Evolutionary conservation across 2,888 invertebrate genomes (phyloP).

Genomic region (Melieria picta): DNA sequence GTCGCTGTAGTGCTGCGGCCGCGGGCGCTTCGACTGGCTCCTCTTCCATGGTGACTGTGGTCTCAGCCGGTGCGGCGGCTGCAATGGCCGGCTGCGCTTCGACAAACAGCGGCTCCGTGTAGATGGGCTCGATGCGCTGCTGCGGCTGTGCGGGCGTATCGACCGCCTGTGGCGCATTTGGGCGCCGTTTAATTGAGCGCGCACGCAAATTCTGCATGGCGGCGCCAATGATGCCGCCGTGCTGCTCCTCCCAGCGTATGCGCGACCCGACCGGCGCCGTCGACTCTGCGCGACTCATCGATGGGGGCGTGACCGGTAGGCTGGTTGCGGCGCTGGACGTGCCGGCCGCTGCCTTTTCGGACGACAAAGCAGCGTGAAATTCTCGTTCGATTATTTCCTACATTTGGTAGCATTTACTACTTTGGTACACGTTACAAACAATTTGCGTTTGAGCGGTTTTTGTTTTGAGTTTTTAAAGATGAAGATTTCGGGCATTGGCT

Average conservation of each 20-base stretch:
- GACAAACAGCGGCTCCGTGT: slow-evolving; percentile 31
- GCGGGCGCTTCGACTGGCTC: slow-evolving; percentile 21
- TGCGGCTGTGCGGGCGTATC: slow-evolving; percentile 4
- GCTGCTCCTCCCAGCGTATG: slow-evolving; percentile 56
- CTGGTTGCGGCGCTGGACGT: slow-evolving; percentile 45
- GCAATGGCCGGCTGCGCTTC: not conserved
- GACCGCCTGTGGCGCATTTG: slow-evolving; percentile 35
- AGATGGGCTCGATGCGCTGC: slow-evolving; percentile 36
- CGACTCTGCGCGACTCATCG: slow-evolving; percentile 39
- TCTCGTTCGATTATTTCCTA: slow-evolving; percentile 66
- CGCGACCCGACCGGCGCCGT: slow-evolving; percentile 36
- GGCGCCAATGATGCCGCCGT: slow-evolving; percentile 58
- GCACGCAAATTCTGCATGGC: slow-evolving; percentile 58
- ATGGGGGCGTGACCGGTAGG: slow-evolving; percentile 39
- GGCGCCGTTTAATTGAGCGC: slow-evolving; percentile 56
- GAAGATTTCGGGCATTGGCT: too few species aligned
- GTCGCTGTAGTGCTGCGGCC: slow-evolving; percentile 22
- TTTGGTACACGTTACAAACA: slow-evolving; percentile 46
- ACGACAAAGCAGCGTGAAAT: slow-evolving; percentile 65
- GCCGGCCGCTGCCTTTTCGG: slow-evolving; percentile 62
- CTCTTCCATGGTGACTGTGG: slow-evolving; percentile 46
- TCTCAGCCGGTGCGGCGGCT: not conserved
- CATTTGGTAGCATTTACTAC: slow-evolving; percentile 49
- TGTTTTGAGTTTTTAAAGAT: too few species aligned
- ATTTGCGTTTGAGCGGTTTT: slow-evolving; percentile 36